Base-by-base conservation (phyloP, 2,797 vertebrate genomes). In the Glyptemys insculpta region DNA sequence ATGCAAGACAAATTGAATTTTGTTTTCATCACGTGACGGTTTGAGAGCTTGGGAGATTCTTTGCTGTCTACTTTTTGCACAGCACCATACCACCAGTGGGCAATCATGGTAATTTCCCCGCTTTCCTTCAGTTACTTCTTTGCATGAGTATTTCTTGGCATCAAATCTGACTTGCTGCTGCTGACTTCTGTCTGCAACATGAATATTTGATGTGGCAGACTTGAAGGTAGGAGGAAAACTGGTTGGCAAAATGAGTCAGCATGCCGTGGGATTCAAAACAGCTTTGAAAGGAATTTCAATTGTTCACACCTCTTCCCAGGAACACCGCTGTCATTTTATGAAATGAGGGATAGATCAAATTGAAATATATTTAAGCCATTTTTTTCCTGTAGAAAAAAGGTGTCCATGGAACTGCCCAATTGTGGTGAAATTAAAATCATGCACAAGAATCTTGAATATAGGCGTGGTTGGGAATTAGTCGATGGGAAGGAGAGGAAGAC, bases 1-100 rank as follows among this genome's bases (percentile, higher is more conserved):
- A 92, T 15, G 47, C 50, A 83, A 87, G 94, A 90, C 92, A 96
- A 97, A 97, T 92, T 97, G 93, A 97, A 97, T 97, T 47, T 97
- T 97, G 91, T 96, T 95, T 93, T 95, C 94, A 94, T 97, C 87
- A 89, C 92, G 31, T 8, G 7, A 57, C 25, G 74, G 87, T 93
- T 91, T 96, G 96, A 85, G 23, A 21, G 92, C 84, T 83, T 29
- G 92, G 89, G 82, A 95, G 92, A 96, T 79, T 87, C 95, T 93
- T 93, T 88, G 81, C 83, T 95, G 91, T 57, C 91, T 16, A 3
- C 68, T 3, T 50, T 50, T 50, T 50, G 89, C 90, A 89, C 87
- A 90, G 44, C 14, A 21, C 85, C 79, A 85, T 7, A 21, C 86
- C 80, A 89, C 81, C 83, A 89, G 86, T 91, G 88, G 90, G 86